Evolutionary conservation across 2,113 vertebrate species (phyloP).

Genomic region (Macquaria ambigua): DNA sequence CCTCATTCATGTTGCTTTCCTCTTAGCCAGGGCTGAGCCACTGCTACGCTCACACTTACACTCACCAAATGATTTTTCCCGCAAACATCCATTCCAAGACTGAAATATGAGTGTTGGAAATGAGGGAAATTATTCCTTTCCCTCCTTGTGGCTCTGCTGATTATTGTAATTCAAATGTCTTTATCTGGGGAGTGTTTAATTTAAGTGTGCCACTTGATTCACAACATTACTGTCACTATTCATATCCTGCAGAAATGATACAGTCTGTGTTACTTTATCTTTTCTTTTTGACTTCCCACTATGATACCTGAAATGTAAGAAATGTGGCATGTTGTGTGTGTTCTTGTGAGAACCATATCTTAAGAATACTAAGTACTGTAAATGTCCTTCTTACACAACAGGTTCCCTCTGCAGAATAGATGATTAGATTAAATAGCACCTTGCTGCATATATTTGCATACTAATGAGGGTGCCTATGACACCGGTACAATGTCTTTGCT

Average conservation of each 20-base stretch:
- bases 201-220: neutral
- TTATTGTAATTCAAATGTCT: slow-evolving; percentile 15
- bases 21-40: neutral
- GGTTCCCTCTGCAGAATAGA: slow-evolving; percentile 29
- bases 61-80: slow-evolving; percentile 3
- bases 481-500: neutral
- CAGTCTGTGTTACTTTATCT: neutral
- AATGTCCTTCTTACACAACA: neutral
- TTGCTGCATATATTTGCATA: slow-evolving; percentile 47
- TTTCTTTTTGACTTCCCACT: neutral
- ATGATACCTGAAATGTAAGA: neutral
- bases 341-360: neutral
- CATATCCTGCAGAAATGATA: neutral
- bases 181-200: neutral
- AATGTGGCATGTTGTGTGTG: neutral
- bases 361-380: slow-evolving; percentile 3
- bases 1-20: neutral
- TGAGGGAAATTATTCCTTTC: slow-evolving; percentile 16
- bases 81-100: neutral
- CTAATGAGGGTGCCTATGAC: slow-evolving; percentile 14
- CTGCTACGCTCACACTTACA: neutral
- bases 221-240: neutral
- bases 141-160: neutral
- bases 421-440: slow-evolving; percentile 24
- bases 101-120: slow-evolving; percentile 24